These are phyloP conservation scores for Lophura nycthemera DNA, from an alignment of 2,113 vertebrate genomes.

Conservation along the genomic window DNA sequence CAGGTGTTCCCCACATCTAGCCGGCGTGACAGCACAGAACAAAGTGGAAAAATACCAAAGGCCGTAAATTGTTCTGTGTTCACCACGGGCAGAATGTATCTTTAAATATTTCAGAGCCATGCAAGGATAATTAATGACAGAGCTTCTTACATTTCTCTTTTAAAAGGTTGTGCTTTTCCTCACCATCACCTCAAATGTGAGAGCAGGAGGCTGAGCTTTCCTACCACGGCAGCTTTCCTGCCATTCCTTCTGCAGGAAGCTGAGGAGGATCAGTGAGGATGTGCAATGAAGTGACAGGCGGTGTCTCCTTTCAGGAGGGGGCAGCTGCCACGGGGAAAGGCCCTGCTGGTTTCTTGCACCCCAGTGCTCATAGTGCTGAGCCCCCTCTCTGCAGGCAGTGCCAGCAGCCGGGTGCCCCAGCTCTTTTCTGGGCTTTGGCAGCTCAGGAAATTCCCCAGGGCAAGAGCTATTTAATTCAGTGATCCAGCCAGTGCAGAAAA, in stretches of 20 bases:
- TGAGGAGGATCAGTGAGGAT: no score
- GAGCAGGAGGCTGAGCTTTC: not conserved
- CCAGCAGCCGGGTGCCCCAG: not conserved
- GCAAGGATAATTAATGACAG: not conserved
- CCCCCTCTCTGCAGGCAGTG: not conserved
- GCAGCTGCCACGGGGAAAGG: no score
- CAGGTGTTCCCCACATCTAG: not conserved
- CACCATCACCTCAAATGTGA: not conserved
- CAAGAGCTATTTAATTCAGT: not conserved
- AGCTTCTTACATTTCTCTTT: not conserved
- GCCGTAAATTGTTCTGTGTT: not conserved
- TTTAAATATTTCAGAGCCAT: not conserved
- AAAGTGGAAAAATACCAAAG: not conserved
- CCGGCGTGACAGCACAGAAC: not conserved
- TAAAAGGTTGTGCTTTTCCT: not conserved
- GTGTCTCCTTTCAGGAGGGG: fast-evolving
- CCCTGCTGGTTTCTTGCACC: fast-evolving
- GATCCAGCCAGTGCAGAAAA: not conserved
- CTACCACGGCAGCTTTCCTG: no score
- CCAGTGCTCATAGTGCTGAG: not conserved
- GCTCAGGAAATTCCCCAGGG: not conserved
- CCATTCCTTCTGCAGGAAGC: not conserved
- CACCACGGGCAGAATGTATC: not conserved
- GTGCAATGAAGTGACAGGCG: fast-evolving
- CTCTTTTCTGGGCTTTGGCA: not conserved